These are phyloP conservation scores for Rhabdomys pumilio DNA, from an alignment of 2,797 vertebrate species.

Conservation along the genomic window DNA sequence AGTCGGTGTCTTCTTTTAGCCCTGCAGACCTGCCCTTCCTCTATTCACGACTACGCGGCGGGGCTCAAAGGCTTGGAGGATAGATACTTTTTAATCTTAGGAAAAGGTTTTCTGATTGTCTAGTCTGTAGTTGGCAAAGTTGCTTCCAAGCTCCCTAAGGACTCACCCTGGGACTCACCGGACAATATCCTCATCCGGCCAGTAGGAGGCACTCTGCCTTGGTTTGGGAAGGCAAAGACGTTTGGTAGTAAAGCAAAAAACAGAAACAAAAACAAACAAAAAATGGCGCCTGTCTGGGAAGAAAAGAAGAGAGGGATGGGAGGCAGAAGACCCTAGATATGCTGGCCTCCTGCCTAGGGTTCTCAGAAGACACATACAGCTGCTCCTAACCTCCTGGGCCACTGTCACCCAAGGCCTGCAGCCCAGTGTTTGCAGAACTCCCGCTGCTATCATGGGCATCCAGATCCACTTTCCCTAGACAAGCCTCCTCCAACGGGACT, in stretches of 20 bases:
- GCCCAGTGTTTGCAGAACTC: neutral
- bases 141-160: neutral
- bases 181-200: neutral
- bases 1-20: neutral
- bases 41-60: neutral
- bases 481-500: neutral
- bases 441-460: too few relatives aligned
- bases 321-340: neutral
- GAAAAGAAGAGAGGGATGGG: neutral
- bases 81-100: neutral
- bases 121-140: neutral
- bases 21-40: neutral
- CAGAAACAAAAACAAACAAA: neutral
- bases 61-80: neutral
- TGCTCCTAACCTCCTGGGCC: neutral
- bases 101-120: neutral
- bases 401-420: neutral
- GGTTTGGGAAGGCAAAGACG: neutral
- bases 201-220: neutral
- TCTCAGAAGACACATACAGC: neutral
- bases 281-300: neutral
- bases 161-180: neutral
- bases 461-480: neutral
- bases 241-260: neutral
- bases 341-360: accelerated